A percentile compares a stretch with the other conserved stretches of the same genome.
These are phyloP conservation scores for Aphyosemion australe DNA, from an alignment of 2,113 vertebrate species.

Conservation along the genomic window DNA sequence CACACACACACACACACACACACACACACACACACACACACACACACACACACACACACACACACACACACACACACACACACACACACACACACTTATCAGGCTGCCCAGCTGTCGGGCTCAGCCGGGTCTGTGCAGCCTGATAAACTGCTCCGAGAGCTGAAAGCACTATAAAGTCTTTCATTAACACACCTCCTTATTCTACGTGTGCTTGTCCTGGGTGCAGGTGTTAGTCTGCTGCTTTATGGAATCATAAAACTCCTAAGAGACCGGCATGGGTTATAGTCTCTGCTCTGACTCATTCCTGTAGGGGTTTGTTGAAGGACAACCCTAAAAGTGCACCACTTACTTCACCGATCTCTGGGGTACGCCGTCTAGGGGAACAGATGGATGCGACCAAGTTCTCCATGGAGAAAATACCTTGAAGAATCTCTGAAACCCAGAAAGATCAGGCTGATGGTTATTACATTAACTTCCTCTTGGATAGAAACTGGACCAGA, in stretches of 20 bases:
- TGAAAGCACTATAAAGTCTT: constrained; percentile 26
- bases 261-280: neutral
- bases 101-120: constrained; percentile 58
- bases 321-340: constrained; percentile 1
- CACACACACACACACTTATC: constrained; percentile 49
- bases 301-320: too few species aligned
- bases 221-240: constrained; percentile 12
- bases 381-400: constrained; percentile 41
- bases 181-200: neutral
- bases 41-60: too few species aligned
- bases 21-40: too few species aligned
- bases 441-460: too few species aligned
- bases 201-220: constrained; percentile 22
- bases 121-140: constrained; percentile 20
- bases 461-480: too few species aligned
- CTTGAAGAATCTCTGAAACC: neutral
- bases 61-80: too few species aligned
- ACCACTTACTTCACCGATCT: constrained; percentile 56
- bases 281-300: too few species aligned
- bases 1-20: neutral
- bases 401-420: constrained; percentile 63
- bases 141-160: constrained; percentile 60
- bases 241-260: constrained; percentile 38
- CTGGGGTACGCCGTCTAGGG: constrained; percentile 53
- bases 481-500: too few species aligned